Base-by-base conservation (phyloP, 2,113 vertebrate genomes). In the Oncorhynchus gorbuscha region DNA sequence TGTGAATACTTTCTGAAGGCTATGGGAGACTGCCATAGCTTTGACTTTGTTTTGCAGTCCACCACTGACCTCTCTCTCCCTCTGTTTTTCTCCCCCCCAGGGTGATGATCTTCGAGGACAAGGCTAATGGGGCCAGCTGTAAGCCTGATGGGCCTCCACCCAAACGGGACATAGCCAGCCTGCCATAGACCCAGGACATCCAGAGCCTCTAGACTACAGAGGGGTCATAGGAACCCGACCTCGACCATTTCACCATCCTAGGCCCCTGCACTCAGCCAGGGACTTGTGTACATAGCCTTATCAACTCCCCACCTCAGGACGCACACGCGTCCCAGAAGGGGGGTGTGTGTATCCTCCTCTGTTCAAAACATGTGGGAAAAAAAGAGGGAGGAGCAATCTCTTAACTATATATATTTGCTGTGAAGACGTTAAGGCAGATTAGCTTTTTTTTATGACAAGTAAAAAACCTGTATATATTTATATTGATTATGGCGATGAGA, bases 51-150 rank as follows among this genome's bases (percentile, higher is more conserved):
- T 45, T 11, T 45, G 9, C 39, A 45, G 39, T 45, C 9, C 39
- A 11, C 39, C 39, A 12, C 39, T 45, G 39, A 45, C 14, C n/a
- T 28, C 55, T 58, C 55, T 58, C 51, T 58, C 51, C 0, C 51
- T 18, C 51, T 58, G 16, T 18, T 39, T 2, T 72, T 49, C 35
- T 26, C 14, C 22, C 71, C n/a, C 86, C 85, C 90, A 99, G 97
- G 79, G 94, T 98, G 85, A 95, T 99, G 94, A 91, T 99, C 92
- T 99, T 99, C 83, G 98, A 99, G 94, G 97, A 96, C 90, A 99
- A 98, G 93, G 96, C 93, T 84, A 94, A 91, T 0, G 95, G 94
- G 66, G 85, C 95, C 86, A 96, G 85, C 85, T 88, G 87, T 77
- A 97, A 94, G 86, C 95, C 93, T 0, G 92, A 74, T 0, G 97